A percentile compares a stretch with the other conserved stretches of the same genome.
phyloP scores from a whole-genome alignment of 2,113 vertebrate genomes.

The Apeltes quadracus region DNA sequence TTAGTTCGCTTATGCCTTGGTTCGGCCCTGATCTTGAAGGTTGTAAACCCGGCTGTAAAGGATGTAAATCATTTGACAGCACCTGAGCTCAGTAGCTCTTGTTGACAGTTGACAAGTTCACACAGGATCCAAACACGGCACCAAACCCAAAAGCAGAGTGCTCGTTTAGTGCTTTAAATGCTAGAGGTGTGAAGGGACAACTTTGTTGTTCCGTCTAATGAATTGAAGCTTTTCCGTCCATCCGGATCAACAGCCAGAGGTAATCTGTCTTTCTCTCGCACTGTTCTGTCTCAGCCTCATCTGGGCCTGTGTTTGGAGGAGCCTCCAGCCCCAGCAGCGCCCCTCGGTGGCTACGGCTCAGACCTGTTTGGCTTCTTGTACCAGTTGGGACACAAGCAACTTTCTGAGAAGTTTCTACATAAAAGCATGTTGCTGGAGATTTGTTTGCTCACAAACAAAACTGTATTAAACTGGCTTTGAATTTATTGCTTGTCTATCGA shows the following conservation, averaged over 20 bases:
- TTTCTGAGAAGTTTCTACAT: conserved; percentile 3
- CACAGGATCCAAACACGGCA: not conserved
- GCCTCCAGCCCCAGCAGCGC: conserved; percentile 25
- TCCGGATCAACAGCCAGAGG: not conserved
- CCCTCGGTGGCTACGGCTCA: conserved; percentile 57
- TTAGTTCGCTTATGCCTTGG: too few relatives aligned
- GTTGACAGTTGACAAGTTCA: not conserved
- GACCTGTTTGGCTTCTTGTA: not conserved
- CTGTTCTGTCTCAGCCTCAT: not conserved
- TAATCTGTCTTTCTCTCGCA: not conserved
- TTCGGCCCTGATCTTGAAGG: not conserved
- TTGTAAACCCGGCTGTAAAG: not conserved
- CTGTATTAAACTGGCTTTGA: not conserved
- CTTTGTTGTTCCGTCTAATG: not conserved
- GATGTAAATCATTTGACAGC: not conserved
- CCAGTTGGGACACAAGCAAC: not conserved
- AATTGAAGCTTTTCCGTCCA: not conserved
- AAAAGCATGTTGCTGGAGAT: not conserved
- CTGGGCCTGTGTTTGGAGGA: not conserved
- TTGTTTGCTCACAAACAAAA: too few relatives aligned
- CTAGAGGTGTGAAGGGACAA: not conserved
- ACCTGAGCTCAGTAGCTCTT: not conserved
- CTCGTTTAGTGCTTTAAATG: not conserved
- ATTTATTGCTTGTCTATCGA: not conserved
- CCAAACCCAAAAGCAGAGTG: not conserved